Evolutionary conservation across 2,797 vertebrate genomes (phyloP).

Genomic region (Diceros bicornis): DNA sequence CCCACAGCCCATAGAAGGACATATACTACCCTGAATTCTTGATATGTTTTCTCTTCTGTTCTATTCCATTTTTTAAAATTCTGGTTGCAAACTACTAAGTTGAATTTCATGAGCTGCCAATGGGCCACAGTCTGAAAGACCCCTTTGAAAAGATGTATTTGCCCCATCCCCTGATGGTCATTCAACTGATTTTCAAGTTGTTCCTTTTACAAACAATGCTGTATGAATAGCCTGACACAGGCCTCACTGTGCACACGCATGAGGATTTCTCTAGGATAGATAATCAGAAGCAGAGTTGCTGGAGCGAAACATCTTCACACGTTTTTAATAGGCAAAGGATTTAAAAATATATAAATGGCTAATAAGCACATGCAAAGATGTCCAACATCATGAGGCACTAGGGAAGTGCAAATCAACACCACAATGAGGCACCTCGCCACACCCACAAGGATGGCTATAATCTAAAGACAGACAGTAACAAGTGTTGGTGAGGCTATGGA

Average conservation of each 20-base stretch:
- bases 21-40: not conserved
- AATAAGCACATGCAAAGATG: not conserved
- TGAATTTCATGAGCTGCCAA: slow-evolving; percentile 27
- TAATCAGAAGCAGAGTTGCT: not conserved
- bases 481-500: not conserved
- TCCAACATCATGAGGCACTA: not conserved
- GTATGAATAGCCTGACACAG: not conserved
- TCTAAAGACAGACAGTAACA: not conserved
- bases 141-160: slow-evolving; percentile 42
- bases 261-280: not conserved
- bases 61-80: not conserved
- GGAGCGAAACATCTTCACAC: not conserved
- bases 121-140: not conserved
- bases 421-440: not conserved
- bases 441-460: not conserved
- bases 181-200: not conserved
- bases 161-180: not conserved
- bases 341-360: not conserved
- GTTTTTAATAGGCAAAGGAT: not conserved
- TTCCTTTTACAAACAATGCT: not conserved
- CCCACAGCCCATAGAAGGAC: not conserved
- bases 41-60: not conserved
- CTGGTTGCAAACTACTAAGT: not conserved
- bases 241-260: not conserved
- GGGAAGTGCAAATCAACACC: not conserved